Percentiles rank a stretch among this genome's conserved stretches.
Evolutionary conservation across 1,140 invertebrate species (phyloP).

Genomic region (Bombus terrestris): DNA sequence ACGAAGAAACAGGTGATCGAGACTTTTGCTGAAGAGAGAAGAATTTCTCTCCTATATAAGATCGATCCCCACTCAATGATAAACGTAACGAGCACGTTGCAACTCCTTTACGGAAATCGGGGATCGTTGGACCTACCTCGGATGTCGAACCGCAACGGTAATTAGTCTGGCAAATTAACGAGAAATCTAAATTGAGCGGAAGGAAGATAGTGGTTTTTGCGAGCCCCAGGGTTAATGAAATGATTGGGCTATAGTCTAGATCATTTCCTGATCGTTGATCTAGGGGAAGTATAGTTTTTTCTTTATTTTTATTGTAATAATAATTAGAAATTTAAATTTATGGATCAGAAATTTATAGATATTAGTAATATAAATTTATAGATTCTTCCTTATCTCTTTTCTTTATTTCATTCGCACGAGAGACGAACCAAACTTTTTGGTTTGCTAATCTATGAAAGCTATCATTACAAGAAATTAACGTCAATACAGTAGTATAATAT

Average conservation of each 20-base stretch:
- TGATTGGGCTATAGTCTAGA: not conserved
- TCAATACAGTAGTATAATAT: no score
- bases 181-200: slow-evolving; percentile 49
- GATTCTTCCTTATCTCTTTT: no score
- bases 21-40: slow-evolving; percentile 28
- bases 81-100: not conserved
- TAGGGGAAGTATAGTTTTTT: not conserved
- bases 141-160: slow-evolving; percentile 48
- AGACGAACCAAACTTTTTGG: no score
- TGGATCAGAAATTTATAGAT: no score
- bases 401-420: no score
- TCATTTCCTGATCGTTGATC: slow-evolving; percentile 15
- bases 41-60: slow-evolving; percentile 50
- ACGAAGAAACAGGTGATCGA: slow-evolving; percentile 3
- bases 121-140: not conserved
- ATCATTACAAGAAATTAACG: no score
- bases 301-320: not conserved
- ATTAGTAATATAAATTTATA: no score
- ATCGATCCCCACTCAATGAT: slow-evolving; percentile 33
- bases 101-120: not conserved
- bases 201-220: slow-evolving; percentile 52
- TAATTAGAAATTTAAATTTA: not conserved
- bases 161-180: slow-evolving; percentile 43
- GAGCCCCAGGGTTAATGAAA: not conserved
- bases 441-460: no score